Evolutionary conservation across 1,140 invertebrate genomes (phyloP).

Genomic region (Tetranychus urticae): DNA sequence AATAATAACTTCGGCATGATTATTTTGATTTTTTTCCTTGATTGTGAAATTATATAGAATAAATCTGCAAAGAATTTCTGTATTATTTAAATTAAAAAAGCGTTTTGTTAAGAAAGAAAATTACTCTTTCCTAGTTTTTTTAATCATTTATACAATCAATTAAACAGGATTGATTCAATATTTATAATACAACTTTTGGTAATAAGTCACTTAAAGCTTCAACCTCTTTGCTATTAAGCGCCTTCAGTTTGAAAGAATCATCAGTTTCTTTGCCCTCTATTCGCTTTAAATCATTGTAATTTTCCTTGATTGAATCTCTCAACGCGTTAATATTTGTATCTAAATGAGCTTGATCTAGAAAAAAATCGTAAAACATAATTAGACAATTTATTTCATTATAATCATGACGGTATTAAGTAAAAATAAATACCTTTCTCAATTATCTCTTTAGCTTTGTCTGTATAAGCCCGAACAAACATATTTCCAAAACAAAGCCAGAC

Average conservation of each 20-base stretch:
- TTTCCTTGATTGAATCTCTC: constrained; percentile 5
- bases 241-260: constrained; percentile 5
- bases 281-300: constrained; percentile 4
- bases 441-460: constrained; percentile 4
- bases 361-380: background rate
- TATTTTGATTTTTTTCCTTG: background rate
- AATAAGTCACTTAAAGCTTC: constrained; percentile 6
- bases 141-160: background rate
- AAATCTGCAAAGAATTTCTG: no score
- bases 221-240: constrained; percentile 6
- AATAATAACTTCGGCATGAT: background rate
- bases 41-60: background rate
- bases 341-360: constrained; percentile 7
- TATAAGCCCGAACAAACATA: constrained; percentile 10
- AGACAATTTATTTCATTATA: background rate
- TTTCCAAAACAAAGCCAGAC: constrained; percentile 10
- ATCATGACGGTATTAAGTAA: background rate
- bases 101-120: no score
- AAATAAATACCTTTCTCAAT: constrained; percentile 6
- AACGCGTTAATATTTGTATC: constrained; percentile 7
- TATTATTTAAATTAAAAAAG: no score
- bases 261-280: constrained; percentile 5
- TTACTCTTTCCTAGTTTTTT: no score
- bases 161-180: background rate
- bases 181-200: background rate